phyloP scores from a whole-genome alignment of 2,888 invertebrate genomes.

The Heliconius cydno region DNA sequence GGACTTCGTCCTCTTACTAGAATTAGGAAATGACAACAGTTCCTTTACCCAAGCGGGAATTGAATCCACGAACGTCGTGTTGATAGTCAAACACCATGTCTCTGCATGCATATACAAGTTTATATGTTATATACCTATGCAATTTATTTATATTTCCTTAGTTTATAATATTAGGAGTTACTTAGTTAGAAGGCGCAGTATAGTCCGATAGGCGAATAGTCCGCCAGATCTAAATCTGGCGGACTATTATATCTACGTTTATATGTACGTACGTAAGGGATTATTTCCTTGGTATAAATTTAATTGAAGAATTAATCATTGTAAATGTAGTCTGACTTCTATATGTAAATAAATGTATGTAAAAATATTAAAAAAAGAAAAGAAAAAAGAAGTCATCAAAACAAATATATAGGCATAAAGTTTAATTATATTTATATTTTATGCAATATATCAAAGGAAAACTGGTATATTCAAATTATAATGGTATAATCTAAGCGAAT shows the following conservation, averaged over 20 bases:
- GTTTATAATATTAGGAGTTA: neutral
- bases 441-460: neutral
- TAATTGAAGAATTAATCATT: neutral
- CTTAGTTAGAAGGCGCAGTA: no score
- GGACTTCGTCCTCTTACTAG: neutral
- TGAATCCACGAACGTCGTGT: neutral
- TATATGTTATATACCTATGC: neutral
- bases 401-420: neutral
- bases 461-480: slow-evolving; percentile 18
- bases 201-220: no score
- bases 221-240: no score
- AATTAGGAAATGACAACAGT: neutral
- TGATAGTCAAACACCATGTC: neutral
- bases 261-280: no score
- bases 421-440: neutral
- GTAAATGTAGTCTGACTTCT: neutral
- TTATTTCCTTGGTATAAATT: no score
- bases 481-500: neutral
- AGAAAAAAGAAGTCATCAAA: neutral
- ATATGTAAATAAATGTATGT: no score
- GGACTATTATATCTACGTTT: no score
- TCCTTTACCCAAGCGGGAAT: neutral
- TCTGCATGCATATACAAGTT: neutral
- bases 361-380: neutral
- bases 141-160: neutral